Base-by-base conservation (phyloP, 1,140 invertebrate genomes). In the Zaprionus gabonicus region DNA sequence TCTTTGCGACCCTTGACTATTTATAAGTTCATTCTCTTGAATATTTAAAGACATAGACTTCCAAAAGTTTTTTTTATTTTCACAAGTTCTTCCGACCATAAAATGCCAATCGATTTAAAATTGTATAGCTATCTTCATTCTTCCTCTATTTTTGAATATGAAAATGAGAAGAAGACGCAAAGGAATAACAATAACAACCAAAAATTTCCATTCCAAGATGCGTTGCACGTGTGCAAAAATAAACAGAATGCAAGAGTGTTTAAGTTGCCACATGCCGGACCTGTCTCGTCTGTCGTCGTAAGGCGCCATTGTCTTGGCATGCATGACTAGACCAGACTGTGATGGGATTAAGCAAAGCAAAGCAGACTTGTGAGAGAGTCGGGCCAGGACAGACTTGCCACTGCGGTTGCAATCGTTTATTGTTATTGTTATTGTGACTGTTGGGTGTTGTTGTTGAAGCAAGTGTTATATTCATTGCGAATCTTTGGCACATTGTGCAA, bases 401-500 rank as follows among this genome's bases (percentile, higher is more conserved):
- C 7, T 74, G 36, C 23, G 46, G 57, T 53, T 60, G 65, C 17
- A 59, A 46, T 36, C 46, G 27, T 12, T 58, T 65, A 58, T 51
- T 65, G 38, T 67, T 65, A 58, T 58, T 65, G 51, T 59, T 57
- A 49, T 71, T 31, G 36, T 56, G 56, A 15, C 36, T 23, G 12
- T 17, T 10, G 31, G 31, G 9, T 3, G 9, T 3, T 36, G 23
- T 36, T 66, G 31, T 67, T 58, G 20, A 27, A 28, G 55, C 27
- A 27, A 44, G n/a, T 55, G 49, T 55, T 55, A 41, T 55, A 23
- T n/a, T 53, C 23, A 64, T 5, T 34, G 20, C 55, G 25, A 20
- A 12, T 57, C 17, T 55, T 57, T 49, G 17, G 71, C 77, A 87
- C 83, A 87, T 81, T 83, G 84, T 87, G 84, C 78, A 77, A 87